phyloP scores from a whole-genome alignment of 1,140 invertebrate species.

The Stenopsyche tienmushanensis region DNA sequence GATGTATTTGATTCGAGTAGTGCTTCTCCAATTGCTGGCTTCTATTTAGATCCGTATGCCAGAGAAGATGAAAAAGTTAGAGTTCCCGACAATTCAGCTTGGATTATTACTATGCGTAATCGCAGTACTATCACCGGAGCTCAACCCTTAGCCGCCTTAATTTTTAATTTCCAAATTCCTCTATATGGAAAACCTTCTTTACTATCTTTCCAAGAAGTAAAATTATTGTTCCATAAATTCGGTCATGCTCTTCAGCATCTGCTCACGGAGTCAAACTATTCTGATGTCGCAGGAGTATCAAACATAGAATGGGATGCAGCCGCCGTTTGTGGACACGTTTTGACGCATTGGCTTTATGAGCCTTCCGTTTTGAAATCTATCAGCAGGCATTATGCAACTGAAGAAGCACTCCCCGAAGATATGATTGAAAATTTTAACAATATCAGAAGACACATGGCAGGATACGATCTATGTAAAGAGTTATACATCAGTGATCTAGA shows the following conservation, averaged over 20 bases:
- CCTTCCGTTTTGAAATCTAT: conserved; percentile 67
- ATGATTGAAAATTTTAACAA: conserved; percentile 65
- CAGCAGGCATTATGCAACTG: conserved; percentile 72
- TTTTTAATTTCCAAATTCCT: conserved; percentile 78
- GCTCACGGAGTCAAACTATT: conserved; percentile 74
- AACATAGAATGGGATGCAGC: conserved; percentile 92
- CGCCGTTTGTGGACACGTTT: conserved; percentile 75
- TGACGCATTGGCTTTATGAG: conserved; percentile 80
- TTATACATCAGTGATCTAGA: conserved; percentile 84
- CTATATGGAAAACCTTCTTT: conserved; percentile 64
- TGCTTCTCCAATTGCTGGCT: conserved; percentile 68
- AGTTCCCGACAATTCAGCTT: conserved; percentile 62
- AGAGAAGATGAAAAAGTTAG: conserved; percentile 64
- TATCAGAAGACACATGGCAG: conserved; percentile 72
- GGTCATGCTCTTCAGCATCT: conserved; percentile 82
- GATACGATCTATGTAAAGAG: conserved; percentile 75
- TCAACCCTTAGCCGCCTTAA: conserved; percentile 73
- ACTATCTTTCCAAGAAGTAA: conserved; percentile 74
- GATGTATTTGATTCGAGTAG: conserved; percentile 74
- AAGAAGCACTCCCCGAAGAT: conserved; percentile 67
- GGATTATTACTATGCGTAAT: conserved; percentile 68
- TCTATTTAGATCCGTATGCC: conserved; percentile 82
- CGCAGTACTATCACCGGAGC: conserved; percentile 62
- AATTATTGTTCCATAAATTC: conserved; percentile 79
- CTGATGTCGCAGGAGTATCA: conserved; percentile 79